phyloP scores from a whole-genome alignment of 2,113 vertebrate species.

The Gasterosteus aculeatus region DNA sequence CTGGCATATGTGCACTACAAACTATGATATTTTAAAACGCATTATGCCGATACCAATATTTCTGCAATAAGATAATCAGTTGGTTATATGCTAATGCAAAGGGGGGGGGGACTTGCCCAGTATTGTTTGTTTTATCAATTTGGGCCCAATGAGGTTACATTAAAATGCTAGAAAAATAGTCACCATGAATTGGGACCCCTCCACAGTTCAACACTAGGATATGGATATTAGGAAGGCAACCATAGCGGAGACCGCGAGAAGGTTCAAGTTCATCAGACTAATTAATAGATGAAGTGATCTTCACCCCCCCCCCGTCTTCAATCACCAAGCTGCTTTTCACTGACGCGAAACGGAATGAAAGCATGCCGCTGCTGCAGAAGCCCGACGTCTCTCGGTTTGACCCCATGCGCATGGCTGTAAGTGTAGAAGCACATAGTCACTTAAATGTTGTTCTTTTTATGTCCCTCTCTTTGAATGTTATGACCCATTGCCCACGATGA shows the following conservation, averaged over 20 bases:
- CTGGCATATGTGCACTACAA: background rate
- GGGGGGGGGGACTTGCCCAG: background rate
- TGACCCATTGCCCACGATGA: background rate
- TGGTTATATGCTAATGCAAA: background rate
- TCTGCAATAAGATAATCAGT: background rate
- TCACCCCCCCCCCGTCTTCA: constrained; percentile 27
- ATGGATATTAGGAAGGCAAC: constrained; percentile 32
- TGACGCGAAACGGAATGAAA: constrained; percentile 22
- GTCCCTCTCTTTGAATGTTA: background rate
- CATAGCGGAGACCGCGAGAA: constrained; percentile 35
- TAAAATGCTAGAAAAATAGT: background rate
- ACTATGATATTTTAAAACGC: too few relatives aligned
- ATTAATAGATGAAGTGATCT: constrained; percentile 47
- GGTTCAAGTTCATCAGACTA: constrained; percentile 25
- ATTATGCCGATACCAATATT: background rate
- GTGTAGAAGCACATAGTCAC: constrained; percentile 36
- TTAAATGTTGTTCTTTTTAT: constrained; percentile 18
- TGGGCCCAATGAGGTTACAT: background rate
- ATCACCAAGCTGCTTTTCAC: constrained; percentile 32
- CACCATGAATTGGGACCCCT: background rate
- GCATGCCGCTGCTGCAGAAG: constrained; percentile 23
- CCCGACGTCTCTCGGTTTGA: constrained; percentile 42
- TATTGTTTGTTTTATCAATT: background rate
- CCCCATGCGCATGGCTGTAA: constrained; percentile 21
- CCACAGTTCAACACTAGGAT: constrained; percentile 3